A percentile compares a stretch with the other conserved stretches of the same genome.
Evolutionary conservation across 2,888 invertebrate genomes (phyloP).

Genomic region (Cheilosia impressa): DNA sequence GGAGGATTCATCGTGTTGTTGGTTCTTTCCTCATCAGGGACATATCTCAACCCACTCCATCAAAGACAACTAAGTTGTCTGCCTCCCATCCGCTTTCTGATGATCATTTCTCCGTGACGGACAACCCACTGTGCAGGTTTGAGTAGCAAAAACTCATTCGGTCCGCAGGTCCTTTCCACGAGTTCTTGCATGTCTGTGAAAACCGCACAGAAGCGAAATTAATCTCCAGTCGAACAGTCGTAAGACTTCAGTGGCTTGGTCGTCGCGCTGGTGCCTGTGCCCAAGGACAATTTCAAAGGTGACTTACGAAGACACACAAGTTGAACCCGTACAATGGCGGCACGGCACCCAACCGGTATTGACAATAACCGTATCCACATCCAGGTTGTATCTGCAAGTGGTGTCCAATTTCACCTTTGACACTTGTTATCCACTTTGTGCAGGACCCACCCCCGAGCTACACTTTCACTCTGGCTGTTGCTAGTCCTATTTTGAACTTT

Average conservation of each 20-base stretch:
- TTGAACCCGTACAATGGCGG: conserved; percentile 56
- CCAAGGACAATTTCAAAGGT: conserved; percentile 57
- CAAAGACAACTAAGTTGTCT: conserved; percentile 8
- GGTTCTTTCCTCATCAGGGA: background rate
- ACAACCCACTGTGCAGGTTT: background rate
- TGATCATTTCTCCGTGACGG: conserved; percentile 4
- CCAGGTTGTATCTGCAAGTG: conserved; percentile 13
- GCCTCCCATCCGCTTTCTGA: background rate
- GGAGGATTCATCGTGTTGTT: conserved; percentile 4
- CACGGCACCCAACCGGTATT: background rate
- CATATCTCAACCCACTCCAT: background rate
- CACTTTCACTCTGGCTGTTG: background rate
- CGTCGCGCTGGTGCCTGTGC: conserved; percentile 15
- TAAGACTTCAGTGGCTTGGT: conserved; percentile 55
- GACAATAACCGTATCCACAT: conserved; percentile 35
- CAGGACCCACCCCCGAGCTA: conserved; percentile 14
- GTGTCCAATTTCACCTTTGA: conserved; percentile 71
- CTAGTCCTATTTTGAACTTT: conserved; percentile 37
- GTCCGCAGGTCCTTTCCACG: conserved; percentile 39
- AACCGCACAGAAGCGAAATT: conserved; percentile 65
- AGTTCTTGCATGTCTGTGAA: conserved; percentile 48
- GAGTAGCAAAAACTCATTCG: background rate
- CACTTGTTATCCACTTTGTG: conserved; percentile 55
- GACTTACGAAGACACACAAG: conserved; percentile 49
- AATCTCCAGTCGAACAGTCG: conserved; percentile 51